These are phyloP conservation scores for Limosa lapponica DNA, from an alignment of 2,797 vertebrate genomes.

Conservation along the genomic window DNA sequence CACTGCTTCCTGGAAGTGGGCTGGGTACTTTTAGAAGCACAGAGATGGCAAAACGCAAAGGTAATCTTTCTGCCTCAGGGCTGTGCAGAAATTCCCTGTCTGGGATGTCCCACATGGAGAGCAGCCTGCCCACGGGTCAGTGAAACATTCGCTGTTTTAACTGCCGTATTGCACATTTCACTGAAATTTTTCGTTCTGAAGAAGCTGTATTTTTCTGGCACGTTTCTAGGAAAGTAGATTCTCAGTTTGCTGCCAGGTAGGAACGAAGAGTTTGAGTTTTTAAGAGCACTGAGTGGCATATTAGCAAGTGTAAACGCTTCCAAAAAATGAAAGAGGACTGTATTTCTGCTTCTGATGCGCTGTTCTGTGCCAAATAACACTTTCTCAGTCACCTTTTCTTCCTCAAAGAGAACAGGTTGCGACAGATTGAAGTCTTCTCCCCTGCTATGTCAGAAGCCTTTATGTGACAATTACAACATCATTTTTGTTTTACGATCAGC, in stretches of 20 bases:
- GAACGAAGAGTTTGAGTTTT: slow-evolving; percentile 9
- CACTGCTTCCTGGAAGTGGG: neutral
- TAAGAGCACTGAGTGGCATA: slow-evolving; percentile 53
- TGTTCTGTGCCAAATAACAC: slow-evolving; percentile 54
- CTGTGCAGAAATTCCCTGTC: neutral
- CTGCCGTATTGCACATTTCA: neutral
- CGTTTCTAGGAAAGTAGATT: neutral
- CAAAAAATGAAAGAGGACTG: slow-evolving; percentile 49
- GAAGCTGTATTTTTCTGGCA: slow-evolving; percentile 9
- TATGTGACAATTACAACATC: slow-evolving; percentile 69
- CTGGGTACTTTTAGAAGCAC: neutral
- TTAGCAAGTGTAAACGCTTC: slow-evolving; percentile 53
- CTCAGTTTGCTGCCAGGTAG: slow-evolving; percentile 45
- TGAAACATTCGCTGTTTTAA: neutral
- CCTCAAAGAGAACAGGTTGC: slow-evolving; percentile 63
- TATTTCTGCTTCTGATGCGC: slow-evolving; percentile 43
- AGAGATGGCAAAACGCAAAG: neutral
- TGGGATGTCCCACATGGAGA: neutral
- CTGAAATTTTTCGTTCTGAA: slow-evolving; percentile 1
- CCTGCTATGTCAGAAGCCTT: slow-evolving; percentile 62
- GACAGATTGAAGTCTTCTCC: slow-evolving; percentile 63
- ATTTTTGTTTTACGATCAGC: slow-evolving; percentile 69
- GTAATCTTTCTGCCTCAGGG: neutral
- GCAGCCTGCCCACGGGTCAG: neutral
- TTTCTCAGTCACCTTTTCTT: slow-evolving; percentile 66